These are phyloP conservation scores for Coracias cyanogaster DNA, from an alignment of 2,797 vertebrate genomes.

Conservation along the genomic window DNA sequence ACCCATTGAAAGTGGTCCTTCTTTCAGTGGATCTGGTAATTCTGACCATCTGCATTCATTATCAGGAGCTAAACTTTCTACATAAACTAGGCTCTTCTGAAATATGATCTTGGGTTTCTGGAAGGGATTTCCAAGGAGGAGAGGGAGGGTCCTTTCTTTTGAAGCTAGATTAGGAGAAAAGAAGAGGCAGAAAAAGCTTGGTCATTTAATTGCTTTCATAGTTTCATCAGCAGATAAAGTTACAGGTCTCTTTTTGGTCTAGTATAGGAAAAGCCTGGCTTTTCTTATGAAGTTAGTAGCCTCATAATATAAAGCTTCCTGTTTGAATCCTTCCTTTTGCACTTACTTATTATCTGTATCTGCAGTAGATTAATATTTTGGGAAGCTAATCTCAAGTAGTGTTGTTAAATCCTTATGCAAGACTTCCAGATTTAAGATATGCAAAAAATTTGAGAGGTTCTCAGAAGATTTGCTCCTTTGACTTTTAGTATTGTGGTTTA, in stretches of 20 bases:
- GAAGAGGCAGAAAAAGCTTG: neutral
- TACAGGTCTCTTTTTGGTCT: neutral
- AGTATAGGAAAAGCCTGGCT: fast-evolving
- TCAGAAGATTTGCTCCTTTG: neutral
- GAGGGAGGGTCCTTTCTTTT: fast-evolving
- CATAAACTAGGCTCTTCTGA: neutral
- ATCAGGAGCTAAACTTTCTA: neutral
- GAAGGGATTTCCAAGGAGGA: neutral
- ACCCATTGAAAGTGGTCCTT: neutral
- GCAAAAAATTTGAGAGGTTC: neutral
- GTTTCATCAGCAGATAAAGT: neutral
- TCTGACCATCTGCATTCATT: neutral
- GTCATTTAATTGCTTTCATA: neutral
- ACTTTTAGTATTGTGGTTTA: neutral
- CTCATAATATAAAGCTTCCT: neutral
- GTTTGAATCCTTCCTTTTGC: neutral
- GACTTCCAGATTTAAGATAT: neutral
- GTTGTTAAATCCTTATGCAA: neutral
- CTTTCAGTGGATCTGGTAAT: neutral
- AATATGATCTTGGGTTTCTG: neutral
- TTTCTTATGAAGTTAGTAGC: neutral
- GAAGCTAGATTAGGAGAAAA: neutral
- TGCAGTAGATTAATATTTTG: neutral
- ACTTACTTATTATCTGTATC: neutral
- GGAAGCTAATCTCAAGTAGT: neutral